Percentiles rank a stretch among this genome's conserved stretches.
These are phyloP conservation scores for Lepilemur ruficaudatus DNA, from an alignment of 2,797 vertebrate species.

Conservation along the genomic window DNA sequence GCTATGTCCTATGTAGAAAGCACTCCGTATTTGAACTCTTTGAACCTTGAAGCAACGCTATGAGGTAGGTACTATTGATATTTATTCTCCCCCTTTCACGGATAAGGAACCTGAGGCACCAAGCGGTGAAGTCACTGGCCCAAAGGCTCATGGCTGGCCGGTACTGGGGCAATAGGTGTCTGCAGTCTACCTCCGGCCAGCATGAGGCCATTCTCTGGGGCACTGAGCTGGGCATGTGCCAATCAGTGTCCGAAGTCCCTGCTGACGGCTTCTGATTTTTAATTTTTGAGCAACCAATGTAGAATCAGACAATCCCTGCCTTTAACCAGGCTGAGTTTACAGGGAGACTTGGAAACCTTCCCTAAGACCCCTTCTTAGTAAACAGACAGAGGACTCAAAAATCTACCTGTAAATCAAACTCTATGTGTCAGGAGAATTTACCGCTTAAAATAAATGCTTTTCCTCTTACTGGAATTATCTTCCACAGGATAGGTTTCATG, in stretches of 20 bases:
- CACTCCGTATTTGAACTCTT: background rate
- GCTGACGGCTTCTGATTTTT: background rate
- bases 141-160: background rate
- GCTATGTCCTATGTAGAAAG: background rate
- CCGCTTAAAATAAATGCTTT: background rate
- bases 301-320: background rate
- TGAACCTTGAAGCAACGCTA: background rate
- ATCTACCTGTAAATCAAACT: background rate
- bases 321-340: background rate
- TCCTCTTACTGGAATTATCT: background rate
- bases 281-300: background rate
- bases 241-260: background rate
- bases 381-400: background rate
- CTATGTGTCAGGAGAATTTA: background rate
- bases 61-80: background rate
- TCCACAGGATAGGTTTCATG: background rate
- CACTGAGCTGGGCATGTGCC: background rate
- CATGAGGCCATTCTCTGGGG: background rate
- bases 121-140: background rate
- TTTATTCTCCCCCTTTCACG: background rate
- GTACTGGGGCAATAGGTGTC: background rate
- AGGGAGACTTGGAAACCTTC: background rate
- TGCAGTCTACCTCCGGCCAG: background rate
- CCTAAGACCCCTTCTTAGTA: background rate
- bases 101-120: conserved; percentile 36